These are phyloP conservation scores for Cryptocheilus praepositus DNA, from an alignment of 2,888 invertebrate species.

Conservation along the genomic window DNA sequence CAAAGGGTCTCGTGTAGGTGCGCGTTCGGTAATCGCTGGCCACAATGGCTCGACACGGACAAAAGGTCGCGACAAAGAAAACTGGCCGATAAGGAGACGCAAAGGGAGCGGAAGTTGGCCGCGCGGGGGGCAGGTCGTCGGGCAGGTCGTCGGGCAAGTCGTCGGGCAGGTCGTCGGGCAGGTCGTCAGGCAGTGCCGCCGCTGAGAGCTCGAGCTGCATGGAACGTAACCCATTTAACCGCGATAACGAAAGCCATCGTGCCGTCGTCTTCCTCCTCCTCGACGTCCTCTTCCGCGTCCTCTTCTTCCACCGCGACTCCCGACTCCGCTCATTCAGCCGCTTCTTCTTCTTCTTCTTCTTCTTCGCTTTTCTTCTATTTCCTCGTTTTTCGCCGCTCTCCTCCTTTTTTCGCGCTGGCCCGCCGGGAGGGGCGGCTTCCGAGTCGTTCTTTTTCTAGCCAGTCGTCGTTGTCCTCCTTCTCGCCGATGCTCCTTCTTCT, in stretches of 20 bases:
- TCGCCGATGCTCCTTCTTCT: background rate
- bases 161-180: background rate
- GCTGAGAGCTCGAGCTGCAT: conserved; percentile 30
- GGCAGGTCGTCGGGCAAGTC: background rate
- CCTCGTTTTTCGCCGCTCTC: conserved; percentile 7
- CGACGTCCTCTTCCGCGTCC: too few relatives aligned
- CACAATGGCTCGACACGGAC: conserved; percentile 50
- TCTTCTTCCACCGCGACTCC: background rate
- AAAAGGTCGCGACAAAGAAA: conserved; percentile 56
- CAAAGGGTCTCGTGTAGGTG: too few relatives aligned
- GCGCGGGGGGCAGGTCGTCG: background rate
- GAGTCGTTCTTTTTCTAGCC: conserved; percentile 33
- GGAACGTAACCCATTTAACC: conserved; percentile 52
- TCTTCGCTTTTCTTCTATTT: conserved; percentile 11
- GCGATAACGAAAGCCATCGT: conserved; percentile 49
- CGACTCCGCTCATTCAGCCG: conserved; percentile 20
- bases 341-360: conserved; percentile 9
- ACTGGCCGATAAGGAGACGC: conserved; percentile 42
- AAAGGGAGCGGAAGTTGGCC: conserved; percentile 40
- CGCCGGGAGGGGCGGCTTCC: conserved; percentile 10
- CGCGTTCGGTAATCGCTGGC: too few relatives aligned
- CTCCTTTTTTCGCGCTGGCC: conserved; percentile 13
- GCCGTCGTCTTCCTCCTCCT: conserved; percentile 5
- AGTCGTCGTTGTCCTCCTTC: conserved; percentile 29
- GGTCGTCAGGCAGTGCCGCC: conserved; percentile 30